Evolutionary conservation across 2,797 vertebrate genomes (phyloP).

Genomic region (Acipenser oxyrinchus): DNA sequence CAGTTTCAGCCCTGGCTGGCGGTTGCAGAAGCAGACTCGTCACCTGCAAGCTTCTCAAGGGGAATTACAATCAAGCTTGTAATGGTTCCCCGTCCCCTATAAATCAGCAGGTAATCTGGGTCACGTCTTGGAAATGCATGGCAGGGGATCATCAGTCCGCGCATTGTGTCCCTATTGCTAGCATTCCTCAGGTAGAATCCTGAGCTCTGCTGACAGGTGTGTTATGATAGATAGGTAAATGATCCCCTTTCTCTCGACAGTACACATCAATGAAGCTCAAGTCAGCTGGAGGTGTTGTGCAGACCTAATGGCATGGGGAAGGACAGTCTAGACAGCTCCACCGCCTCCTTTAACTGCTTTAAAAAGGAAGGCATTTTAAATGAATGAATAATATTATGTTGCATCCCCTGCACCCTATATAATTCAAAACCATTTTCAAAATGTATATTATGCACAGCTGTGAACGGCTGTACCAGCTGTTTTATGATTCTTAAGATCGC

Average conservation of each 20-base stretch:
- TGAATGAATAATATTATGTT: neutral
- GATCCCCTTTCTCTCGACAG: neutral
- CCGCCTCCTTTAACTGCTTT: neutral
- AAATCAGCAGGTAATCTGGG: no score
- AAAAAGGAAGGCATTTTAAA: neutral
- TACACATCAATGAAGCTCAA: neutral
- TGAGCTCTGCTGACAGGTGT: neutral
- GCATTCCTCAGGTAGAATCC: neutral
- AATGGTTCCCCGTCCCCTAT: no score
- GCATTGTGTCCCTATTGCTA: no score
- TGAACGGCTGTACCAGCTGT: neutral
- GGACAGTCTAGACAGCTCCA: neutral
- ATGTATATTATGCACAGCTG: neutral
- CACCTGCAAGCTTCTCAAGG: no score
- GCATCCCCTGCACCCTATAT: no score
- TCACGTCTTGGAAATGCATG: no score
- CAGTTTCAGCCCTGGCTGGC: no score
- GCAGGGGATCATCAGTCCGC: no score
- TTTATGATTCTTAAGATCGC: no score
- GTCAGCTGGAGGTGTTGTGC: no score
- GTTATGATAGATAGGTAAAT: neutral
- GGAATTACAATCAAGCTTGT: no score
- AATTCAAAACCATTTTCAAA: neutral
- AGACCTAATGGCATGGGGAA: neutral
- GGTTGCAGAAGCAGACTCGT: no score